Evolutionary conservation across 2,888 invertebrate genomes (phyloP).

Genomic region (Drosophila quinaria): DNA sequence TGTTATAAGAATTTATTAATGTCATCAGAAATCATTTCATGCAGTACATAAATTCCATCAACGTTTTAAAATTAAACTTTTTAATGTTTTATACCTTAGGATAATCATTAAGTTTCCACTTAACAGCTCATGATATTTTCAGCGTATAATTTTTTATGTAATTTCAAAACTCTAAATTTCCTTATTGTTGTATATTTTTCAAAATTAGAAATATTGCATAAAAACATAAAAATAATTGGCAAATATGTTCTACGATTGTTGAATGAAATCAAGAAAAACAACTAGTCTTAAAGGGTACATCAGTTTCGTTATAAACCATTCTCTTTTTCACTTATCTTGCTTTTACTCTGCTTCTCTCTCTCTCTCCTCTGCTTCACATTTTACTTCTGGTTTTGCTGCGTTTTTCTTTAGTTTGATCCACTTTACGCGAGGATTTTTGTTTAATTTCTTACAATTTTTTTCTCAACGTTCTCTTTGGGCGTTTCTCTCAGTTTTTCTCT

Average conservation of each 20-base stretch:
- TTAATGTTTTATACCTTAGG: too few species aligned
- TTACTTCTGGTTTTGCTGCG: conserved; percentile 18
- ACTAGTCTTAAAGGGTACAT: conserved; percentile 7
- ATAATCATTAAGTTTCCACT: too few species aligned
- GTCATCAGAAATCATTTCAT: too few species aligned
- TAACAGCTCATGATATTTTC: too few species aligned
- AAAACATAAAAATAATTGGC: too few species aligned
- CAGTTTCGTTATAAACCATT: background rate
- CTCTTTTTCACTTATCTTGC: background rate
- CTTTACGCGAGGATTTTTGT: conserved; percentile 75
- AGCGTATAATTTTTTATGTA: too few species aligned
- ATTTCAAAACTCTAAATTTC: too few species aligned
- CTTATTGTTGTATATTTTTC: too few species aligned
- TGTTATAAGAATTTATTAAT: background rate
- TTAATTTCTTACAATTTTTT: conserved; percentile 74
- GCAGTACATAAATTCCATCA: too few species aligned
- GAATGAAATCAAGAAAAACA: background rate
- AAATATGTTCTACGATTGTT: background rate
- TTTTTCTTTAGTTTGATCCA: conserved; percentile 67
- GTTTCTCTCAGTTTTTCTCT: conserved; percentile 16
- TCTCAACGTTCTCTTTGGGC: conserved; percentile 32
- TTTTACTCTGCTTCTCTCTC: background rate
- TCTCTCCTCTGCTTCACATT: background rate
- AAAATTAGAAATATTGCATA: too few species aligned
- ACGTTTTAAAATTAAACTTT: too few species aligned